A percentile compares a stretch with the other conserved stretches of the same genome.
phyloP scores from a whole-genome alignment of 1,140 invertebrate genomes.

The Drosophila nigrodunni region DNA sequence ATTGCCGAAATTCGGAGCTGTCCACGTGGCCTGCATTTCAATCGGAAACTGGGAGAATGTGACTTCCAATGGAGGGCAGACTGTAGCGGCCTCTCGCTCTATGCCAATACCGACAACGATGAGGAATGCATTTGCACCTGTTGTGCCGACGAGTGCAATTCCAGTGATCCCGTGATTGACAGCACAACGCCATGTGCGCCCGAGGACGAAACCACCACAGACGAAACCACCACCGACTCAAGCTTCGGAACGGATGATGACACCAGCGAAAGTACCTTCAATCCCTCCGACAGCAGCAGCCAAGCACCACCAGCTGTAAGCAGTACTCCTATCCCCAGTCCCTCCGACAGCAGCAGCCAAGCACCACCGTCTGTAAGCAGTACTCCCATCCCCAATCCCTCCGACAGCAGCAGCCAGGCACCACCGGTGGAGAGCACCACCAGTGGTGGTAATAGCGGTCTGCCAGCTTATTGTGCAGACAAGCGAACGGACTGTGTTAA shows the following conservation, averaged over 20 bases:
- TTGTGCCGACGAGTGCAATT: conserved; percentile 54
- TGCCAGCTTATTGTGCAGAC: conserved; percentile 50
- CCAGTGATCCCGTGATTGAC: conserved; percentile 2
- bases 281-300: background rate
- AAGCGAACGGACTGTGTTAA: conserved; percentile 22
- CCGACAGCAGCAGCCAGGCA: background rate
- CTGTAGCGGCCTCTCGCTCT: conserved; percentile 41
- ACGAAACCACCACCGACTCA: conserved; percentile 5
- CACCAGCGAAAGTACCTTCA: background rate
- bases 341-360: background rate
- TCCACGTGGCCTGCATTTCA: conserved; percentile 66
- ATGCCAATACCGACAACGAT: conserved; percentile 20
- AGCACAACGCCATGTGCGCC: conserved; percentile 6
- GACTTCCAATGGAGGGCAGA: conserved; percentile 71
- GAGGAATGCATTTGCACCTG: conserved; percentile 59
- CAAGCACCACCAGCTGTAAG: background rate
- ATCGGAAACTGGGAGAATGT: conserved; percentile 57
- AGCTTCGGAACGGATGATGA: background rate
- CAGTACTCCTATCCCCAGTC: background rate
- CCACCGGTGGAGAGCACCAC: conserved; percentile 6
- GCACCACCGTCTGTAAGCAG: background rate
- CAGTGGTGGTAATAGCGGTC: background rate
- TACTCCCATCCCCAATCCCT: background rate
- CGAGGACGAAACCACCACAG: conserved; percentile 10
- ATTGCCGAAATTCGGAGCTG: conserved; percentile 53